These are phyloP conservation scores for Rhynchotus rufescens DNA, from an alignment of 2,797 vertebrate genomes.

Conservation along the genomic window DNA sequence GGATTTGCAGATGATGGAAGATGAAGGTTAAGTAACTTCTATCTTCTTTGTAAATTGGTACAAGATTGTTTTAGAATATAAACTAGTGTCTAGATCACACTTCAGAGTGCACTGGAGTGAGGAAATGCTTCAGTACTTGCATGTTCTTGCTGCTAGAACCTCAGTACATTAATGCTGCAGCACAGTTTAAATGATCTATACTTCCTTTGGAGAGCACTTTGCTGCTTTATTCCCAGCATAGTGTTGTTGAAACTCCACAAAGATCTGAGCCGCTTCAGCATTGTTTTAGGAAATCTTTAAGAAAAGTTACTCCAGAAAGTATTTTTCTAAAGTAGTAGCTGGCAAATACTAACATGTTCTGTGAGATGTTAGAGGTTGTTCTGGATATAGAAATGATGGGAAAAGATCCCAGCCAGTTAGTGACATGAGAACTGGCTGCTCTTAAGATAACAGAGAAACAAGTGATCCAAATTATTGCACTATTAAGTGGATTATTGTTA, in stretches of 20 bases:
- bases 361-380: not conserved
- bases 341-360: not conserved
- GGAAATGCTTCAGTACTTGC: not conserved
- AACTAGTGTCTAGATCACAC: not conserved
- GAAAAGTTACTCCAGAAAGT: not conserved
- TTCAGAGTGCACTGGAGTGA: accelerated
- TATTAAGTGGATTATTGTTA: not conserved
- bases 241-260: not conserved
- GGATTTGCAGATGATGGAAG: not conserved
- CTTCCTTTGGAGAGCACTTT: not conserved
- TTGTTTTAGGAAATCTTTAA: not conserved
- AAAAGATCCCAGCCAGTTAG: not conserved
- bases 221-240: not conserved
- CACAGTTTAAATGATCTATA: not conserved
- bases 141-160: not conserved
- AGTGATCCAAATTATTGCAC: not conserved
- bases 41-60: not conserved
- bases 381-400: not conserved
- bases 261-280: not conserved
- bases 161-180: not conserved
- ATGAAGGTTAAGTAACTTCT: not conserved
- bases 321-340: not conserved
- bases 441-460: not conserved
- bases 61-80: not conserved
- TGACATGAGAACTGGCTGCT: not conserved